Conservation (phyloP, 2,113 vertebrate genomes). For the Nesoenas mayeri region DNA sequence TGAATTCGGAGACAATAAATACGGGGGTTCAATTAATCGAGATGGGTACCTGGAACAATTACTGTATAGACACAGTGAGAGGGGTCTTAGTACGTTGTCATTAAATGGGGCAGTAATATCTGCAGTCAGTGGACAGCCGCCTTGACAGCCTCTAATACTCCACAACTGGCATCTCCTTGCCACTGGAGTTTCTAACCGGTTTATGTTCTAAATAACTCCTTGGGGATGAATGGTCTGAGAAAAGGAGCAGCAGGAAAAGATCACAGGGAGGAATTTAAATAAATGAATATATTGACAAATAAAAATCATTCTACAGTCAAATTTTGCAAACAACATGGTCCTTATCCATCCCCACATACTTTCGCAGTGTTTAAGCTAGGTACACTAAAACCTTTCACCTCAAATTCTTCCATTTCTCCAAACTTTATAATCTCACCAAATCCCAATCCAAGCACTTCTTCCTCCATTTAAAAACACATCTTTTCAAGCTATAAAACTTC, state of each 20-base stretch:
- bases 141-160: not conserved
- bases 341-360: not conserved
- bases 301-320: not conserved
- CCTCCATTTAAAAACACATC: rapidly evolving
- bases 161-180: not conserved
- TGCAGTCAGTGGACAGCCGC: not conserved
- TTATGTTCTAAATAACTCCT: not conserved
- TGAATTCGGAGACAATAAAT: not conserved
- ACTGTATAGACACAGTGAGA: not conserved
- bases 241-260: not conserved
- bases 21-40: not conserved
- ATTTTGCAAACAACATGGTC: not conserved
- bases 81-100: not conserved
- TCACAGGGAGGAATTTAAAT: not conserved
- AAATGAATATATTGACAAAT: not conserved
- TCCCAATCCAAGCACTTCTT: not conserved
- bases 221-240: not conserved
- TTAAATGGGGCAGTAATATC: not conserved
- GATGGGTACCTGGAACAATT: not conserved
- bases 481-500: not conserved
- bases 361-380: not conserved
- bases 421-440: not conserved
- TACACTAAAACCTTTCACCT: not conserved
- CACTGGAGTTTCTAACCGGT: rapidly evolving
- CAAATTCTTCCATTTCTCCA: not conserved